Conservation (phyloP, 2,888 invertebrate species). For the Drosophila picticornis region DNA sequence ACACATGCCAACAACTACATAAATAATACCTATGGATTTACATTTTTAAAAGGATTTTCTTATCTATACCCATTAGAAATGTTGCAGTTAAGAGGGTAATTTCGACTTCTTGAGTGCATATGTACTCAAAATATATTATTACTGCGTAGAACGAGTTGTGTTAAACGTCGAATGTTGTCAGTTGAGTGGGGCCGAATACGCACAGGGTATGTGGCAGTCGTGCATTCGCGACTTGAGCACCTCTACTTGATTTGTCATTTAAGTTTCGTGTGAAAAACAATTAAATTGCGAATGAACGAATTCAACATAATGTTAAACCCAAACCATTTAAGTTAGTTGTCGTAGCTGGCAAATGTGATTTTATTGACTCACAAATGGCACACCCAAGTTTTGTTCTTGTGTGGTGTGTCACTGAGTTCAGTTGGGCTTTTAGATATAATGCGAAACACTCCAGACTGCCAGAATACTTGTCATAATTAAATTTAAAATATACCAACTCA, state of each 20-base stretch:
- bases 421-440: neutral
- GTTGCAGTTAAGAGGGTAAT: neutral
- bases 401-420: slow-evolving; percentile 7
- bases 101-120: neutral
- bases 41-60: neutral
- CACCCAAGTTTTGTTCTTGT: slow-evolving; percentile 11
- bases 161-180: neutral
- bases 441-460: neutral
- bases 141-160: neutral
- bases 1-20: neutral
- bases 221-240: neutral
- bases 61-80: neutral
- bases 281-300: slow-evolving; percentile 10
- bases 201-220: neutral
- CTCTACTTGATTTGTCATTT: neutral
- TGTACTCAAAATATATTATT: neutral
- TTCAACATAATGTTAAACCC: slow-evolving; percentile 13
- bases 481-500: slow-evolving; percentile 43
- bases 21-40: neutral
- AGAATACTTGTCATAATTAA: slow-evolving; percentile 41
- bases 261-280: slow-evolving; percentile 27
- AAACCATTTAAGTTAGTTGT: slow-evolving; percentile 18
- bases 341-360: slow-evolving; percentile 19
- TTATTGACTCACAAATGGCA: slow-evolving; percentile 23
- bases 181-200: neutral